Percentiles rank a stretch among this genome's conserved stretches.
phyloP scores from a whole-genome alignment of 2,113 vertebrate species.

The Ovis aries region DNA sequence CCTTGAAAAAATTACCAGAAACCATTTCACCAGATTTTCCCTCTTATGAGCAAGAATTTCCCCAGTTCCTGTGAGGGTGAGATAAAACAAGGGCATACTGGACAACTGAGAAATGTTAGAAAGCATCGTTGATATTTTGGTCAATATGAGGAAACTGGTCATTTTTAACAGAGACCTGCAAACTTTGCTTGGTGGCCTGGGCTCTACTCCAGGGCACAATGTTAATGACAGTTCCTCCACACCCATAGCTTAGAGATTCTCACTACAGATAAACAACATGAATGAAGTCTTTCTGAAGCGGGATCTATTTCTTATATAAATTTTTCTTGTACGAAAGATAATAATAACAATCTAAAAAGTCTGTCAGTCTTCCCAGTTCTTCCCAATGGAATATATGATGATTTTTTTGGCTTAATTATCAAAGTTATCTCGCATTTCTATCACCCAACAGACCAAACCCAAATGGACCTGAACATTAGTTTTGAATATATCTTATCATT shows the following conservation, averaged over 20 bases:
- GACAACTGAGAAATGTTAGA: neutral
- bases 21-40: neutral
- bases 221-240: neutral
- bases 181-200: neutral
- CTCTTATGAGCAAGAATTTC: neutral
- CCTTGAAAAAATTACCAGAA: neutral
- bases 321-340: neutral
- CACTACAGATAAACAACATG: neutral
- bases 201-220: neutral
- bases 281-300: neutral
- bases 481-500: neutral
- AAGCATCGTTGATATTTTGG: neutral
- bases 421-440: neutral
- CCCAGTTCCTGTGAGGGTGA: neutral
- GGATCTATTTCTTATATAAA: neutral
- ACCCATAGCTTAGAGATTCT: neutral
- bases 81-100: neutral
- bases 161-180: neutral
- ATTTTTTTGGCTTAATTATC: neutral
- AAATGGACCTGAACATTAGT: neutral
- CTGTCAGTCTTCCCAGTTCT: neutral
- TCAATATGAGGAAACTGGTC: neutral
- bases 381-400: neutral
- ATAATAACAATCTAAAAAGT: neutral
- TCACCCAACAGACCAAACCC: neutral